Base-by-base conservation (phyloP, 1,140 invertebrate genomes). In the Portunus trituberculatus region DNA sequence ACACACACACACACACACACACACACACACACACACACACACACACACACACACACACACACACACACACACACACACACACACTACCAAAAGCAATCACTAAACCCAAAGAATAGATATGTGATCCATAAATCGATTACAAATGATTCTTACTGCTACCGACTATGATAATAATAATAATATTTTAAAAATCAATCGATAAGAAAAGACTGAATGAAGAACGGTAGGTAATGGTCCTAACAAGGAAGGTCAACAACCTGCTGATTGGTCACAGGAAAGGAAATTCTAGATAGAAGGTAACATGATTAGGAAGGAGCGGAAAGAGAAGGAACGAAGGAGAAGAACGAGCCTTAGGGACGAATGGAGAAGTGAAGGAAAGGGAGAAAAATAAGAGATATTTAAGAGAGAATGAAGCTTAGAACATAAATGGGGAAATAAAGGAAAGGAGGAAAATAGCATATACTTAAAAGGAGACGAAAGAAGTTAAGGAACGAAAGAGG, bases 11-110 rank as follows among this genome's bases (percentile, higher is more conserved):
- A 59, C 52, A 59, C 52, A 59, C 52, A 59, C 14, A 67, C 31
- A 48, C 25, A 52, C 31, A 52, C 31, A 87, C n/a, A 87, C 84
- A 87, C n/a, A 87, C n/a, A 87, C 84, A 87, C n/a, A 87, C n/a
- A 87, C 84, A 87, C n/a, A 87, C n/a, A 87, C n/a, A 87, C 84
- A 87, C 84, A 87, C n/a, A 87, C n/a, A 87, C 84, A 87, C n/a
- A 29, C 84, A 29, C 84, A 29, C 52, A 59, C 52, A 59, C 52
- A 59, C 52, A 20, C 52, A 59, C 52, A 59, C 3, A 20, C 12
- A 59, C 0, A 59, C 52, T 39, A 39, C 39, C 39, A 39, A 6
- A 39, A 39, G 1, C 39, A 39, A 39, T 39, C 39, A 20, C 52
- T 10, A 59, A 20, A 59, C 10, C 20, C 52, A 59, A 59, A 59